Evolutionary conservation across 2,888 invertebrate genomes (phyloP), one percentile per base, ranked within the genome.

Genomic region (Piscicola geometra): DNA sequence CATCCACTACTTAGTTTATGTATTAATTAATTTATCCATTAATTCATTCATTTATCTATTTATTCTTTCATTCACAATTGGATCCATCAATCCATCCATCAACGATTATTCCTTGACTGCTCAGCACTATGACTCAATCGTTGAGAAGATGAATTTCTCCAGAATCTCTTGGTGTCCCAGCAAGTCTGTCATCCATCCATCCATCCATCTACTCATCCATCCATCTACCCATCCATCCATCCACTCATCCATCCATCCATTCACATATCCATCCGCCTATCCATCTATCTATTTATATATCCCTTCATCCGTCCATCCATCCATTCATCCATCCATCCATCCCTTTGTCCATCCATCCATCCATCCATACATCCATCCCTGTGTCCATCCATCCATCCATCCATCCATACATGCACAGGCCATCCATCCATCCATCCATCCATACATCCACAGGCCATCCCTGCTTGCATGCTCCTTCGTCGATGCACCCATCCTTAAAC

Each of bases 391-490:
- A 50, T 33, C 1, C 52, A 71, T 15, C 33, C 28, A 5, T 33
- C 28, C 28, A 28, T 71, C 0, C 47, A 50, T 28, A 52, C 71
- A 1, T 71, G 71, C 18, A n/a, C n/a, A n/a, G n/a, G n/a, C 52
- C 71, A 3, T 50, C 28, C 28, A 21, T 50, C 12, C 50, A 71
- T 1, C 52, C 71, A 2, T 33, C 71, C n/a, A 12, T 18, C 9
- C 32, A 50, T 21, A 71, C n/a, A n/a, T n/a, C n/a, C 50, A 30
- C 52, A 71, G 71, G 30, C 33, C 28, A 5, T 33, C 28, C 28
- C 28, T 71, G 15, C 47, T 71, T 28, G 71, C 71, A 1, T 71
- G 71, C 18, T 71, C 71, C 5, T 50, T 50, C 28, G 32, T 50
- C 12, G 71, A 71, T 1, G 47, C 71, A 2, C 50, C 71, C n/a